Evolutionary conservation across 2,888 invertebrate genomes (phyloP).

Genomic region (Troilus luridus): DNA sequence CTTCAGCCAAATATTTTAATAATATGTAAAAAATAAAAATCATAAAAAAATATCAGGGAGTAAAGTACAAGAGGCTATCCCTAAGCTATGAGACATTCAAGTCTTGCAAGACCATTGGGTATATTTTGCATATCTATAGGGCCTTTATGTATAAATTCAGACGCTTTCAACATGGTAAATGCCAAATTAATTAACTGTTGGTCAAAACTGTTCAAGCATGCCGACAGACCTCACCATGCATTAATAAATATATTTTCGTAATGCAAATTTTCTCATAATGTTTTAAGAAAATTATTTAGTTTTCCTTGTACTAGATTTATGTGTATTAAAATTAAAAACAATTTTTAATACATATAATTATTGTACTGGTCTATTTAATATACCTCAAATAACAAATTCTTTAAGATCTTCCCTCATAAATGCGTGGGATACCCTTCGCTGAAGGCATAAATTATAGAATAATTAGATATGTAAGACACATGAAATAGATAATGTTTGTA

Average conservation of each 20-base stretch:
- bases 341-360: conserved; percentile 41
- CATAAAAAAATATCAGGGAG: conserved; percentile 54
- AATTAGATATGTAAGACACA: conserved; percentile 51
- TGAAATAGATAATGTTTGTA: conserved; percentile 58
- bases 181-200: conserved; percentile 50
- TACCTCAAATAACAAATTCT: conserved; percentile 57
- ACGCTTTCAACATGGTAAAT: conserved; percentile 57
- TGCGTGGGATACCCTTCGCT: conserved; percentile 54
- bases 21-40: conserved; percentile 42
- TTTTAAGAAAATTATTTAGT: background rate
- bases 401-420: conserved; percentile 52
- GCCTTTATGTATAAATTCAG: conserved; percentile 61
- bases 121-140: conserved; percentile 64
- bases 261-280: conserved; percentile 32
- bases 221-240: conserved; percentile 54
- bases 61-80: conserved; percentile 55
- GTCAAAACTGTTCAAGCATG: conserved; percentile 47
- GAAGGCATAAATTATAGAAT: conserved; percentile 50
- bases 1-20: conserved; percentile 58
- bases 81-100: conserved; percentile 51
- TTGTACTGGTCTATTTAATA: conserved; percentile 53
- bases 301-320: conserved; percentile 14
- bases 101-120: conserved; percentile 61
- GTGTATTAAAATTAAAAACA: conserved; percentile 38
- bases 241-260: conserved; percentile 54